Base-by-base conservation (phyloP, 2,113 vertebrate genomes). In the Eublepharis macularius region DNA sequence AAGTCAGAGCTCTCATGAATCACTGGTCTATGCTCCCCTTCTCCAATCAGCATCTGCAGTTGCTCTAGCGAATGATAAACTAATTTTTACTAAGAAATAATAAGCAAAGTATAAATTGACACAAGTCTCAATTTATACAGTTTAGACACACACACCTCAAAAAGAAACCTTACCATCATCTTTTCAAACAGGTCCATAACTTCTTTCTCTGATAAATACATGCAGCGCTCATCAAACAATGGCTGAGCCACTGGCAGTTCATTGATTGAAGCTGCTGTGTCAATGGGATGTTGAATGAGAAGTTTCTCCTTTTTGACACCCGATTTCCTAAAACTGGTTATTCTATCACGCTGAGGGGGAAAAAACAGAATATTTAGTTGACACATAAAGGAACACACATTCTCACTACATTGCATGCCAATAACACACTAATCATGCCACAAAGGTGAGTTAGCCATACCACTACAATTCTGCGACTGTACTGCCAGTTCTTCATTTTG, bases 131-230 rank as follows among this genome's bases (percentile, higher is more conserved):
- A 2, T 43, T 69, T 45, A 60, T 32, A 16, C 9, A 11, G 60
- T 73, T 68, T 16, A 36, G 29, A 26, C n/a, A 14, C 5, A 16
- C 73, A 43, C 36, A 0, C 0, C 17, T 1, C 3, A 1, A 69
- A 19, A 49, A 68, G 13, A 26, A 66, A 39, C 85, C 98, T 98
- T 93, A 99, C 99, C 99, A 99, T 99, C 99, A 99, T 99, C 95
- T 99, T 99, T 92, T 99, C 98, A 93, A 99, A 99, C 76, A 99
- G 97, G 95, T 99, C 98, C 92, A 98, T 95, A 70, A 99, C 98
- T 97, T 99, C 99, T 89, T 99, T 99, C 93, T 99, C 98, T 1
- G 99, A 99, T 86, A 99, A 97, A 91, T 98, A 98, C 96, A 97
- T 95, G 90, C 97, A 98, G 79, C 98, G 97, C 32, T 99, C 98